These are phyloP conservation scores for Sebastes melanostomus DNA, from an alignment of 2,797 vertebrate genomes.

Conservation along the genomic window DNA sequence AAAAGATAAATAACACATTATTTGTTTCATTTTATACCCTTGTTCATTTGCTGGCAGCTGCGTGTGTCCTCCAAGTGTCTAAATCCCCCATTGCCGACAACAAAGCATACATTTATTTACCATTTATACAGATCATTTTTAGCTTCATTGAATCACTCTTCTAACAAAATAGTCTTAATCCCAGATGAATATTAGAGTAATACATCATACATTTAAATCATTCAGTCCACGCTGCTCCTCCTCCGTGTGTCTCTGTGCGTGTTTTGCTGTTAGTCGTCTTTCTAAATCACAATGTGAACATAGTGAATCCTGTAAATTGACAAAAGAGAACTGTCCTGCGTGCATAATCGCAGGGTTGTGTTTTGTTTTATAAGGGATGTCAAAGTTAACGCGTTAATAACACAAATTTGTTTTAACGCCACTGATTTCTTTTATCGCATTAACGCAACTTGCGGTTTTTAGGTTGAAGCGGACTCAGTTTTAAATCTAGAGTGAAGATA, in stretches of 20 bases:
- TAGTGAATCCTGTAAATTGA: neutral
- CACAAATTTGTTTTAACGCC: no score
- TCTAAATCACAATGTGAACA: neutral
- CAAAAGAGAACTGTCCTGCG: neutral
- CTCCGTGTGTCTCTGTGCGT: neutral
- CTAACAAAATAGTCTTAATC: conserved; percentile 18
- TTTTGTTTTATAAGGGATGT: neutral
- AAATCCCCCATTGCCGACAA: conserved; percentile 5
- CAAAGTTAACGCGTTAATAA: no score
- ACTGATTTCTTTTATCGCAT: no score
- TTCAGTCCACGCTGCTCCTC: neutral
- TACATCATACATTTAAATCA: conserved; percentile 9
- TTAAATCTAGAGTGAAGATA: no score
- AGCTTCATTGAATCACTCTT: neutral
- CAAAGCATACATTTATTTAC: conserved; percentile 27
- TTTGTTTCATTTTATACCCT: conserved; percentile 36
- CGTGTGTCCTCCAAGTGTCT: conserved; percentile 20
- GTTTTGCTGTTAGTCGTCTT: neutral
- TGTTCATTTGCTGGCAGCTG: conserved; percentile 25
- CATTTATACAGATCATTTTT: conserved; percentile 8
- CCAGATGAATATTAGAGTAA: conserved; percentile 20
- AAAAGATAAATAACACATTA: conserved; percentile 47
- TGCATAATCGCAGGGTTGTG: neutral
- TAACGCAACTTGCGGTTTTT: no score
- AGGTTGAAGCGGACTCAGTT: no score